phyloP scores from a whole-genome alignment of 2,797 vertebrate genomes.

The Mastacembelus armatus region DNA sequence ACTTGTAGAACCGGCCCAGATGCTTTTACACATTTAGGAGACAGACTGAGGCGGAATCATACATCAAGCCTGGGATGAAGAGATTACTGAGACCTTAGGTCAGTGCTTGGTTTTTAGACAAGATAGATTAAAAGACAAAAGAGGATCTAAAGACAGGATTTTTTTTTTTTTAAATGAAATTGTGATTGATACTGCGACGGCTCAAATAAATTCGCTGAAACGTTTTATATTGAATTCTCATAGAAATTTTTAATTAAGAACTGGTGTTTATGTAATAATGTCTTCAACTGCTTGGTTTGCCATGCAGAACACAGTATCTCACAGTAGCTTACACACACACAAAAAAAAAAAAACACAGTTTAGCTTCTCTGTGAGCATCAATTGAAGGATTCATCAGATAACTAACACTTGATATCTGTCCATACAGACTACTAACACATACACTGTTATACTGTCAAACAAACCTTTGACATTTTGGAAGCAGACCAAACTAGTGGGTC shows the following conservation, averaged over 20 bases:
- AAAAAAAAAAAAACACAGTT: background rate
- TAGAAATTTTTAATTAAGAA: background rate
- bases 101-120: conserved; percentile 1
- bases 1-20: conserved; percentile 42
- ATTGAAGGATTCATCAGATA: background rate
- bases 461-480: background rate
- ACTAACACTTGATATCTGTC: background rate
- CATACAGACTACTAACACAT: too few relatives aligned
- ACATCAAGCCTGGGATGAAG: conserved; percentile 30
- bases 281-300: background rate
- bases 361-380: background rate
- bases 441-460: background rate
- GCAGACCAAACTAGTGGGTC: background rate
- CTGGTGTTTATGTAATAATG: background rate
- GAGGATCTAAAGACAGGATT: background rate
- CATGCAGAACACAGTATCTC: background rate
- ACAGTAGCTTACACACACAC: background rate
- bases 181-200: background rate
- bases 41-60: conserved; percentile 34
- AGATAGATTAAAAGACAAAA: background rate
- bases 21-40: conserved; percentile 53
- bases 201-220: background rate
- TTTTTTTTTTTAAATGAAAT: background rate
- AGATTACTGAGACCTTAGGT: conserved; percentile 26
- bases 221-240: background rate